Conservation (phyloP, 1,140 invertebrate genomes). For the Drosophila melanogaster region Release_6_plus_ISO1_MT NC_004354.4:2104501-2105000, state of each 20-base stretch:
- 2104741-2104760: background rate
- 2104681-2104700: slow-evolving; percentile 7
- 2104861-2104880: slow-evolving; percentile 1
- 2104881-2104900: slow-evolving; percentile 2
- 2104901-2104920: slow-evolving; percentile 1
- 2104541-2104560: slow-evolving; percentile 17
- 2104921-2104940: background rate
- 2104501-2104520: slow-evolving; percentile 6
- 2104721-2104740: background rate
- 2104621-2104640: slow-evolving; percentile 13
- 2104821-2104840: slow-evolving; percentile 6
- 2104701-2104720: slow-evolving; percentile 21
- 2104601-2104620: background rate
- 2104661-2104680: slow-evolving; percentile 20
- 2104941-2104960: background rate
- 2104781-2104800: slow-evolving; percentile 11
- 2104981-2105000: slow-evolving; percentile 10
- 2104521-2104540: slow-evolving; percentile 5
- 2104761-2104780: slow-evolving; percentile 30
- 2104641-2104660: slow-evolving; percentile 4
- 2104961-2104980: background rate
- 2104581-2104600: slow-evolving; percentile 15
- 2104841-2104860: slow-evolving; percentile 15
- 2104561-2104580: background rate
- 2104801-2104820: background rate